Percentiles rank a stretch among this genome's conserved stretches.
phyloP scores from a whole-genome alignment of 2,888 invertebrate genomes.

The Hylaea fasciaria region DNA sequence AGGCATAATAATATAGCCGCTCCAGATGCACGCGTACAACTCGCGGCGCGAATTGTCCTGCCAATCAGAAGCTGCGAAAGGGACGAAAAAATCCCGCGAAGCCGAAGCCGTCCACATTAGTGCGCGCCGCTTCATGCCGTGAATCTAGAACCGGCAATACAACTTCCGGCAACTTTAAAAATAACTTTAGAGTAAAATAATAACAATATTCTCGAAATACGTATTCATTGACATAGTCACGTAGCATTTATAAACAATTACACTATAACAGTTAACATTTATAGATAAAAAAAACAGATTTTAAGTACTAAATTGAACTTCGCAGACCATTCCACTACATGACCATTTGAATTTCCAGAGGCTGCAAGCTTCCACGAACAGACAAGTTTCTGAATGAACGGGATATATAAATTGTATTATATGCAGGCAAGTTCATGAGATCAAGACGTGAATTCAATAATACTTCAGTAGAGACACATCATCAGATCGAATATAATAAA shows the following conservation, averaged over 20 bases:
- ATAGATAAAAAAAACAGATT: neutral
- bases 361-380: neutral
- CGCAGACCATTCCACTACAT: neutral
- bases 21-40: conserved; percentile 38
- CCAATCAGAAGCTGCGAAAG: too few relatives aligned
- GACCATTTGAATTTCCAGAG: conserved; percentile 1
- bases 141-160: too few relatives aligned
- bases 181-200: conserved; percentile 18
- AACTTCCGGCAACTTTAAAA: conserved; percentile 18
- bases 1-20: too few relatives aligned
- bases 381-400: too few relatives aligned
- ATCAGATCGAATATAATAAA: conserved; percentile 13
- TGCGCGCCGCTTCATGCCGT: too few relatives aligned
- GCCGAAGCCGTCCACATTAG: too few relatives aligned
- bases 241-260: neutral
- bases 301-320: conserved; percentile 23
- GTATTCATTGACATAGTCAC: conserved; percentile 9
- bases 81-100: too few relatives aligned
- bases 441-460: conserved; percentile 18
- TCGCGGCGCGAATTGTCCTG: conserved; percentile 13
- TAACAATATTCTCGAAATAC: conserved; percentile 31
- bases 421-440: conserved; percentile 17
- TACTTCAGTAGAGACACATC: conserved; percentile 6
- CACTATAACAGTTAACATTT: too few relatives aligned
- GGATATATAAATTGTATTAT: neutral